phyloP scores from a whole-genome alignment of 2,113 vertebrate genomes.

The Galemys pyrenaicus region DNA sequence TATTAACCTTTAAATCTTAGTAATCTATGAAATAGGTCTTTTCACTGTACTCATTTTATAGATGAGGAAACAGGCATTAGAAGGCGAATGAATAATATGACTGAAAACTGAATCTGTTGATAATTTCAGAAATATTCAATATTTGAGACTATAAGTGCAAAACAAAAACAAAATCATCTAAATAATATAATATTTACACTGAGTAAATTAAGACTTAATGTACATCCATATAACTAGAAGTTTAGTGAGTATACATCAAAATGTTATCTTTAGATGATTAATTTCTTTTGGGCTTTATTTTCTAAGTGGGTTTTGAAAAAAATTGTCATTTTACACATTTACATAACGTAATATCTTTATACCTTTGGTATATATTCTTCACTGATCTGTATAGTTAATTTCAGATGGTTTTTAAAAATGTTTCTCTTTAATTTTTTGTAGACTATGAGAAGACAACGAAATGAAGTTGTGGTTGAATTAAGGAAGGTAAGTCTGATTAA shows the following conservation, averaged over 20 bases:
- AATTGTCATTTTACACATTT: background rate
- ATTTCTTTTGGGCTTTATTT: too few species aligned
- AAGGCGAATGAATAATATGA: background rate
- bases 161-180: conserved; percentile 27
- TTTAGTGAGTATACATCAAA: background rate
- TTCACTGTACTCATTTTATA: background rate
- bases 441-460: conserved; percentile 99
- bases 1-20: background rate
- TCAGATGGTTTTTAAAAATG: background rate
- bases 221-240: background rate
- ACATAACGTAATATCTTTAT: too few species aligned
- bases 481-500: conserved; percentile 91
- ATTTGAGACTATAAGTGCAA: conserved; percentile 14
- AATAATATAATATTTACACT: background rate
- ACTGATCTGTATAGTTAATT: background rate
- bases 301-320: background rate
- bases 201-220: background rate
- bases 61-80: background rate
- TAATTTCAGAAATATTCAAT: conserved; percentile 28
- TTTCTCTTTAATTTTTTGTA: conserved; percentile 81
- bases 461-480: conserved; percentile 98
- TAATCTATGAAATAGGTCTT: background rate
- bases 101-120: background rate
- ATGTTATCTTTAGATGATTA: background rate
- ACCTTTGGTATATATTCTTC: background rate